These are phyloP conservation scores for Chaetops frenatus DNA, from an alignment of 2,113 vertebrate genomes.

Conservation along the genomic window DNA sequence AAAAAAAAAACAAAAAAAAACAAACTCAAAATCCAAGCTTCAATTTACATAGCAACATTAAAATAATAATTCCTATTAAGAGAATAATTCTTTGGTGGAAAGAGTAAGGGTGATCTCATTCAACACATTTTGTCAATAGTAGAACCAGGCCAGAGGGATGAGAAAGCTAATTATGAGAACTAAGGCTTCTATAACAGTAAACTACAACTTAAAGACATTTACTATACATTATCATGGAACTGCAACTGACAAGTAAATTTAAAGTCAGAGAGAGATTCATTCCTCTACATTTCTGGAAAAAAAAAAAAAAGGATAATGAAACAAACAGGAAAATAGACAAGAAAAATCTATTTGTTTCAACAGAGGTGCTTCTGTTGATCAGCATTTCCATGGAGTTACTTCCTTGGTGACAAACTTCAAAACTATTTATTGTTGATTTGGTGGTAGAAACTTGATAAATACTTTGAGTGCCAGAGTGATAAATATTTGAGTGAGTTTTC, in stretches of 20 bases:
- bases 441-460: not conserved
- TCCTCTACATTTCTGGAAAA: not conserved
- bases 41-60: not conserved
- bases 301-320: not conserved
- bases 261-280: not conserved
- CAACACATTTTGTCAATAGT: not conserved
- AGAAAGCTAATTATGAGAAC: not conserved
- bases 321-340: not conserved
- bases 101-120: not conserved
- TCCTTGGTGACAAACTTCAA: not conserved
- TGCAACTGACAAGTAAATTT: not conserved
- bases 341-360: not conserved
- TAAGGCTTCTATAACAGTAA: not conserved
- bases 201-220: not conserved
- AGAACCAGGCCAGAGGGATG: not conserved
- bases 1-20: fast-evolving
- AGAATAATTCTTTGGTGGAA: not conserved
- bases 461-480: not conserved
- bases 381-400: not conserved
- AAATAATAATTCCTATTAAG: not conserved
- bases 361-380: not conserved
- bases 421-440: not conserved
- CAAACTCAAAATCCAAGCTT: not conserved
- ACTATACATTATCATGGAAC: not conserved
- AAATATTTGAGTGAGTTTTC: not conserved